phyloP scores from a whole-genome alignment of 1,140 invertebrate species.

The Rhopalosiphum padi region DNA sequence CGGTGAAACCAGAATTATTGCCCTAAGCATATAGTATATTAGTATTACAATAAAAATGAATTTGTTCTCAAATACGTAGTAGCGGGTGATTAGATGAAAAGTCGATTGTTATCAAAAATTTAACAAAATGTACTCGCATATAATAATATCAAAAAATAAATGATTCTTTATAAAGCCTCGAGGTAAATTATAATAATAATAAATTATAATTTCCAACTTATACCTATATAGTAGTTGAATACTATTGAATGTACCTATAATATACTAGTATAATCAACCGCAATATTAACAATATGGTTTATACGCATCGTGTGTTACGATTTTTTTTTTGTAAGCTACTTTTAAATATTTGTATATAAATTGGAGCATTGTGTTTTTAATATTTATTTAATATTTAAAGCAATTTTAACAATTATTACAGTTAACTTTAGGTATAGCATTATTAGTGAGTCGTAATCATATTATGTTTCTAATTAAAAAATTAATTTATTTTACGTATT shows the following conservation, averaged over 20 bases:
- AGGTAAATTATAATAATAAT: not conserved
- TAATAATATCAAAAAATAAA: not conserved
- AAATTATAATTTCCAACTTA: not conserved
- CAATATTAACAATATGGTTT: not conserved
- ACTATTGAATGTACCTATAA: not conserved
- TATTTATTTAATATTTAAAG: not conserved
- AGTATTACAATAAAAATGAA: not conserved
- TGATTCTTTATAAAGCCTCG: not conserved
- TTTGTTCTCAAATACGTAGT: not conserved
- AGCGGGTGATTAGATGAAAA: not conserved
- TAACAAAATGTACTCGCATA: not conserved
- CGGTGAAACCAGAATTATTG: slow-evolving; percentile 32
- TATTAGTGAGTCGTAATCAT: not conserved
- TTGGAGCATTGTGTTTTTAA: not conserved
- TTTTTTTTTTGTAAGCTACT: not conserved
- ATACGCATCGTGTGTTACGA: not conserved
- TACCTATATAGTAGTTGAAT: not conserved
- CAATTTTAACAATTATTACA: not conserved
- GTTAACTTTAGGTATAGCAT: not conserved
- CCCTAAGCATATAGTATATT: not conserved
- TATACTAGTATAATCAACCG: not conserved
- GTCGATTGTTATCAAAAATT: slow-evolving; percentile 28
- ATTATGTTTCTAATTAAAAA: not conserved
- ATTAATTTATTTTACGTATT: not conserved
- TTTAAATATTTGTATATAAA: not conserved